Conservation (phyloP, 2,113 vertebrate genomes). For the Fregetta grallaria region DNA sequence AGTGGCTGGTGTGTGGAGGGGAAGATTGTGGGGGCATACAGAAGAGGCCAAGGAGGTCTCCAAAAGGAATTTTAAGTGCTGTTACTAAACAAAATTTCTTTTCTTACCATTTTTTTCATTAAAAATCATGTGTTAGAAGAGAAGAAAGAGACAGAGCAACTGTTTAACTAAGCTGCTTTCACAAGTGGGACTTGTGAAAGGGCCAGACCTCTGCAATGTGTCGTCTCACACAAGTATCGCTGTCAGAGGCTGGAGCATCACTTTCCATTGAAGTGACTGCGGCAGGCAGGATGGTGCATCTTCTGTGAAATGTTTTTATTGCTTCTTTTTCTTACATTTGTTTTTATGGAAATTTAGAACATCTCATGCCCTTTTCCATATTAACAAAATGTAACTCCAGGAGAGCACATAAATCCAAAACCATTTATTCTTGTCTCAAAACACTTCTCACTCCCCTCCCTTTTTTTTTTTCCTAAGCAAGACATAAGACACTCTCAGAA, state of each 20-base stretch:
- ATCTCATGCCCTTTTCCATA: not conserved
- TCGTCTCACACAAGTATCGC: not conserved
- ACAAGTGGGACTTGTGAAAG: conserved; percentile 4
- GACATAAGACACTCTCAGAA: not conserved
- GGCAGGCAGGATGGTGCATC: conserved; percentile 22
- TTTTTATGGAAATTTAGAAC: conserved; percentile 53
- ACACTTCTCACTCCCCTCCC: not conserved
- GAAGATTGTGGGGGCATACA: not conserved
- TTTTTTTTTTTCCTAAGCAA: not conserved
- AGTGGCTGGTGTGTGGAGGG: not conserved
- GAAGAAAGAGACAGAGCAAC: not conserved
- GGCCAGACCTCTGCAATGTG: not conserved
- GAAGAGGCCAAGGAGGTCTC: not conserved
- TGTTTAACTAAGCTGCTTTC: conserved; percentile 48
- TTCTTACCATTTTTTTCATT: not conserved
- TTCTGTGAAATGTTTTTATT: conserved; percentile 49
- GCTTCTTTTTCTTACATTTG: conserved; percentile 23
- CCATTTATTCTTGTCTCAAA: conserved; percentile 13
- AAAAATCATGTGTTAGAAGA: conserved; percentile 19
- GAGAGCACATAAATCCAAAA: conserved; percentile 11
- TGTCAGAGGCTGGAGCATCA: conserved; percentile 12
- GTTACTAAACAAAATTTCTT: conserved; percentile 24
- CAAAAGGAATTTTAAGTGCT: conserved; percentile 55
- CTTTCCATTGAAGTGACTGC: not conserved
- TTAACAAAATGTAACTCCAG: conserved; percentile 24